These are phyloP conservation scores for Junco hyemalis DNA, from an alignment of 2,113 vertebrate genomes.

Conservation along the genomic window DNA sequence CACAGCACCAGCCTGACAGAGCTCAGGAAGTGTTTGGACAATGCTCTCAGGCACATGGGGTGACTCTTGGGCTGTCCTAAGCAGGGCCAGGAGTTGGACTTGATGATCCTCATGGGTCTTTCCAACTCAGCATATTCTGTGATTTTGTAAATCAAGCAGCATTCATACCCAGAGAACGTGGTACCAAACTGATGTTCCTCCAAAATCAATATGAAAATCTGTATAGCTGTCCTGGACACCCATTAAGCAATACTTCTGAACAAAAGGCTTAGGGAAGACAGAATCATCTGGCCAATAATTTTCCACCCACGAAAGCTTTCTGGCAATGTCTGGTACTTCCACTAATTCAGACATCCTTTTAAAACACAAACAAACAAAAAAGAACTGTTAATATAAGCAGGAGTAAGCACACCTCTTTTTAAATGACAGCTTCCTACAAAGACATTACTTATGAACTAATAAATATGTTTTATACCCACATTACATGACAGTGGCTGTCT, in stretches of 20 bases:
- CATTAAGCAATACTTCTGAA: slow-evolving; percentile 99
- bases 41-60: not conserved
- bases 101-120: not conserved
- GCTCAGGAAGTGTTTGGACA: not conserved
- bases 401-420: not conserved
- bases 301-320: slow-evolving; percentile 98
- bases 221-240: slow-evolving; percentile 97
- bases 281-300: slow-evolving; percentile 99
- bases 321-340: slow-evolving; percentile 93
- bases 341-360: slow-evolving; percentile 95
- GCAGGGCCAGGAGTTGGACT: not conserved
- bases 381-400: slow-evolving; percentile 7
- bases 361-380: slow-evolving; percentile 34
- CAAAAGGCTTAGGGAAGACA: slow-evolving; percentile 97
- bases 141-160: not conserved
- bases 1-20: not conserved
- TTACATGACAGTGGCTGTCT: not conserved
- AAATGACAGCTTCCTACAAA: not conserved
- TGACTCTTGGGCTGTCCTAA: not conserved
- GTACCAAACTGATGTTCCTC: slow-evolving; percentile 99
- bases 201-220: slow-evolving; percentile 99
- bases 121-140: not conserved
- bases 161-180: slow-evolving; percentile 95
- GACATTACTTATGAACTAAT: not conserved
- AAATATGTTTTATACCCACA: not conserved